phyloP scores from a whole-genome alignment of 2,113 vertebrate genomes.

The Xenus cinereus region DNA sequence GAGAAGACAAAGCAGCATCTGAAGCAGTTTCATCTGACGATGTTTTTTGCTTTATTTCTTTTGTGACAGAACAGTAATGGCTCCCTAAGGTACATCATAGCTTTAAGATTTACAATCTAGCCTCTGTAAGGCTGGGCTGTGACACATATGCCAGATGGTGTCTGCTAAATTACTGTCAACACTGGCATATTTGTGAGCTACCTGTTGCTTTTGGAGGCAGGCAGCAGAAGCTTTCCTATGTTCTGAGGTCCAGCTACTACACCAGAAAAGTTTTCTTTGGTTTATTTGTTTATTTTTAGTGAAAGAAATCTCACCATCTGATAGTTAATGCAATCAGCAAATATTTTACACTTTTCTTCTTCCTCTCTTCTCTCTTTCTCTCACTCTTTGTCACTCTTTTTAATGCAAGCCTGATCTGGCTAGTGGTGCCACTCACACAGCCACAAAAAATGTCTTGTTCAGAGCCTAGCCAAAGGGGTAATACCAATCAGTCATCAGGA shows the following conservation, averaged over 20 bases:
- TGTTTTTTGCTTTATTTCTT: background rate
- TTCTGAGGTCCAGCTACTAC: background rate
- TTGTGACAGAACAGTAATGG: background rate
- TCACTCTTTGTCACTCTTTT: background rate
- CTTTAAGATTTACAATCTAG: background rate
- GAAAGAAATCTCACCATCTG: background rate
- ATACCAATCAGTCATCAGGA: background rate
- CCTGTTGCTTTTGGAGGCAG: background rate
- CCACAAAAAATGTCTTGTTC: background rate
- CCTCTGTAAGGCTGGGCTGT: background rate
- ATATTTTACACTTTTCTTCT: background rate
- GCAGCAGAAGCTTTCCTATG: background rate
- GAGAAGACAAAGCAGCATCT: background rate
- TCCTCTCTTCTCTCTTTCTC: background rate
- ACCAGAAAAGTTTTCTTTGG: background rate
- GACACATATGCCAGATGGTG: background rate
- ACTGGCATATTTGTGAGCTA: background rate
- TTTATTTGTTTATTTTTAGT: background rate
- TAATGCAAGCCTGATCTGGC: background rate
- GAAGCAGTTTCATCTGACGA: background rate
- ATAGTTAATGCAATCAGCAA: background rate
- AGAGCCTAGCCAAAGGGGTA: background rate
- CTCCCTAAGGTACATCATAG: background rate
- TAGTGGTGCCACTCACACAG: background rate
- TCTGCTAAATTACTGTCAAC: constrained; percentile 7